A percentile compares a stretch with the other conserved stretches of the same genome.
Conservation (phyloP, 2,888 invertebrate genomes). For the Nipponacmea schrenckii region DNA sequence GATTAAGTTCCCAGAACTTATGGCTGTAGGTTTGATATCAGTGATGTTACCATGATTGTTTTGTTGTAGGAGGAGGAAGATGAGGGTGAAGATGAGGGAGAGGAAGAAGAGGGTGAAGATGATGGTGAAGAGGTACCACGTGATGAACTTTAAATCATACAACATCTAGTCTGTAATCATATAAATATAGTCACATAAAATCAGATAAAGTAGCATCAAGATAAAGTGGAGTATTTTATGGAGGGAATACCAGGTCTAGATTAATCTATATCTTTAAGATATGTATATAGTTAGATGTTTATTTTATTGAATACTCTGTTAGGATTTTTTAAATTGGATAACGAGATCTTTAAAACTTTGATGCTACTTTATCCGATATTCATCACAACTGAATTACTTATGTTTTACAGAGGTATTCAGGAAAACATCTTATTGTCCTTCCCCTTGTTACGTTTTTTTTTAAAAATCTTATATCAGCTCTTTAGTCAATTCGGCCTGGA, state of each 20-base stretch:
- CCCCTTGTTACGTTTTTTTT: conserved; percentile 2
- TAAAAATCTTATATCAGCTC: background rate
- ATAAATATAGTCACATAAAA: background rate
- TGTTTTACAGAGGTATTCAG: too few species aligned
- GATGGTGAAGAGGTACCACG: conserved; percentile 40
- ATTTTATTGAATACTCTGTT: too few species aligned
- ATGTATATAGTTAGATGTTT: too few species aligned
- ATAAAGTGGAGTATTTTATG: background rate
- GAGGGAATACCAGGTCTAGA: conserved; percentile 3
- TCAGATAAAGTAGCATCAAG: background rate
- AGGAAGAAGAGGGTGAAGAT: conserved; percentile 50
- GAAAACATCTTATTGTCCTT: background rate
- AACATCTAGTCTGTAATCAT: background rate
- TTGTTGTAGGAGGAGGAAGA: conserved; percentile 19
- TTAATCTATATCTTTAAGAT: too few species aligned
- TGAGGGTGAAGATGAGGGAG: conserved; percentile 42
- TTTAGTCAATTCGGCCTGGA: background rate
- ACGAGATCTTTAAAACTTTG: too few species aligned
- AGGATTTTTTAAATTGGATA: too few species aligned
- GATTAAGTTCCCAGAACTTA: too few species aligned
- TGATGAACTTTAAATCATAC: background rate
- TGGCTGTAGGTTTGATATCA: too few species aligned
- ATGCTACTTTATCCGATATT: too few species aligned
- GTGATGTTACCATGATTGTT: too few species aligned
- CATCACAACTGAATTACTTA: too few species aligned